A percentile compares a stretch with the other conserved stretches of the same genome.
phyloP scores from a whole-genome alignment of 2,797 vertebrate species.

The Aphelocoma californica region DNA sequence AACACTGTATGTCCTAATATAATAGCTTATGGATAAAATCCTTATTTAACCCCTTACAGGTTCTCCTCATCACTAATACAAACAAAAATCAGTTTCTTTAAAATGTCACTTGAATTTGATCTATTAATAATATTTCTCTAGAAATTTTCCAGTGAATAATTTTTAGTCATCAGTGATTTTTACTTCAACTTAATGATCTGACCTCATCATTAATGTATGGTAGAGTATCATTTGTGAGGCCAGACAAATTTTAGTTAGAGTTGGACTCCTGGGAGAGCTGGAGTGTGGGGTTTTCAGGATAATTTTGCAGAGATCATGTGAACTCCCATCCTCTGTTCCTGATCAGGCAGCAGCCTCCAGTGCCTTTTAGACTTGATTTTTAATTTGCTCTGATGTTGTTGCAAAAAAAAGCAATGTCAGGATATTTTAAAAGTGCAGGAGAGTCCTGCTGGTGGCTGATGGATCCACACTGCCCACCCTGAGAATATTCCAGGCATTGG shows the following conservation, averaged over 20 bases:
- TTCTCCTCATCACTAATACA: neutral
- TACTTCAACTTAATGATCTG: neutral
- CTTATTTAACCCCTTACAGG: neutral
- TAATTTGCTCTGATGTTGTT: neutral
- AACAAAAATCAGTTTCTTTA: neutral
- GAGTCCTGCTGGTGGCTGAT: neutral
- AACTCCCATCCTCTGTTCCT: neutral
- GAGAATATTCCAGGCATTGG: neutral
- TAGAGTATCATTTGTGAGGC: neutral
- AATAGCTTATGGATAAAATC: neutral
- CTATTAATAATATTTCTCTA: neutral
- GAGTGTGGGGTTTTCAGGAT: neutral
- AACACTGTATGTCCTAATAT: neutral
- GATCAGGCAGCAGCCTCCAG: rapidly evolving
- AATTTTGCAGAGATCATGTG: neutral
- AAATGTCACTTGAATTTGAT: neutral
- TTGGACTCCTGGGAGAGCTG: neutral
- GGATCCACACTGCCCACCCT: neutral
- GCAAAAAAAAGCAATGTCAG: neutral
- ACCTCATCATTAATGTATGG: rapidly evolving
- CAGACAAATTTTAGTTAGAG: neutral
- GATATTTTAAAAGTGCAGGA: neutral
- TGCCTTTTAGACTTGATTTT: neutral
- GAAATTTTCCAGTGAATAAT: neutral
- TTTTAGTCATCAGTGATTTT: neutral